A percentile compares a stretch with the other conserved stretches of the same genome.
Evolutionary conservation across 1,140 invertebrate species (phyloP).

Genomic region (Brevipalpus yothersi): DNA sequence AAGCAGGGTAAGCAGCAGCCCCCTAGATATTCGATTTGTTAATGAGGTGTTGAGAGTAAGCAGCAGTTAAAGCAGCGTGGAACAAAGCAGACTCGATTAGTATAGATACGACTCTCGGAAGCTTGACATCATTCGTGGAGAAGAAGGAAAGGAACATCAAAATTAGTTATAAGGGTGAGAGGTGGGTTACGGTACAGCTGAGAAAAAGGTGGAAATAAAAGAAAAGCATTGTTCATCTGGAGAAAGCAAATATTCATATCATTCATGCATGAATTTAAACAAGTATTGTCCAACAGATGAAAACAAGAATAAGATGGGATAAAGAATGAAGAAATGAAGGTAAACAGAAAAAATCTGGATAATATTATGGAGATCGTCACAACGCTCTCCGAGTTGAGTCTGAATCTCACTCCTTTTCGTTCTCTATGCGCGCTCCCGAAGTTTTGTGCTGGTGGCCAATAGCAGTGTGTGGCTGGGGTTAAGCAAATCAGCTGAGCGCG

Average conservation of each 20-base stretch:
- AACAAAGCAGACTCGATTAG: too few relatives aligned
- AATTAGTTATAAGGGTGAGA: background rate
- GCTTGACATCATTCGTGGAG: background rate
- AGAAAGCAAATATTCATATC: background rate
- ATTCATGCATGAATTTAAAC: background rate
- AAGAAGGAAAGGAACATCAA: background rate
- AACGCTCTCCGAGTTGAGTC: too few relatives aligned
- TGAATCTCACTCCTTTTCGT: too few relatives aligned
- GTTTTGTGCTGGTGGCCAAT: too few relatives aligned
- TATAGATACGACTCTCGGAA: too few relatives aligned
- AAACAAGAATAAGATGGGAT: background rate
- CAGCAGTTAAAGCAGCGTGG: background rate
- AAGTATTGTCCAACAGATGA: background rate
- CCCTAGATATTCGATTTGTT: background rate
- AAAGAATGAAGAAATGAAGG: background rate
- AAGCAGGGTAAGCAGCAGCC: background rate
- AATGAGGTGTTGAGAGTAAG: background rate
- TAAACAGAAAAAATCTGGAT: background rate
- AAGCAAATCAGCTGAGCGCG: background rate
- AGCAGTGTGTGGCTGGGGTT: too few relatives aligned
- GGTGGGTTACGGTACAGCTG: background rate
- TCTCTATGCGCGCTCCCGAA: too few relatives aligned
- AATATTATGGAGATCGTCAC: too few relatives aligned
- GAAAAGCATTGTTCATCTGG: background rate
- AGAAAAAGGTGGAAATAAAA: background rate